These are phyloP conservation scores for Mus spicilegus DNA, from an alignment of 2,113 vertebrate species.

Conservation along the genomic window DNA sequence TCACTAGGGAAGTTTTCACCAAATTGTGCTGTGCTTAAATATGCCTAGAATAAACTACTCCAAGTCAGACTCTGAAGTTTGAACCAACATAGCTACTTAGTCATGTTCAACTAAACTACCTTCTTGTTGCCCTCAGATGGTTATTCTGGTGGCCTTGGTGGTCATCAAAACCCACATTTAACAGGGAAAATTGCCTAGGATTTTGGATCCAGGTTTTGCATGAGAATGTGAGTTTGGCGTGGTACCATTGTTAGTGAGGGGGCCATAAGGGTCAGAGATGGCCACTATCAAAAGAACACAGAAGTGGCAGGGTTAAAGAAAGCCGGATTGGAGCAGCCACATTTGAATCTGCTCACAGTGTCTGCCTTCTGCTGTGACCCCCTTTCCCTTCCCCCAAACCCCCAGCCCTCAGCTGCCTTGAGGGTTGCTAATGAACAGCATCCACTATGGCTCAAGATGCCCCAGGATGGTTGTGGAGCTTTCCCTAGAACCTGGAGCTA, in stretches of 20 bases:
- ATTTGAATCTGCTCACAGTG: background rate
- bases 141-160: background rate
- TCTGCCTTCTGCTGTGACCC: background rate
- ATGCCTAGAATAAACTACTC: background rate
- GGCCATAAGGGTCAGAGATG: background rate
- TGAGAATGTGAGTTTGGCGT: background rate
- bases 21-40: background rate
- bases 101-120: background rate
- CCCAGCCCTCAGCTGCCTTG: background rate
- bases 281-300: background rate
- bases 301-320: background rate
- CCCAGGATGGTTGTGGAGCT: background rate
- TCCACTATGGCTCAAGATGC: background rate
- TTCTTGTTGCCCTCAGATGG: background rate
- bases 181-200: background rate
- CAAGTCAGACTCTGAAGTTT: background rate
- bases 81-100: background rate
- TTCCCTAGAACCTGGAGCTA: constrained; percentile 13
- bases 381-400: background rate
- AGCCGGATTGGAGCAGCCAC: background rate
- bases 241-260: background rate
- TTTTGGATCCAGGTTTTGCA: background rate
- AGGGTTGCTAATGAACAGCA: background rate
- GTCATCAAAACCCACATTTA: background rate
- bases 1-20: background rate